Evolutionary conservation across 2,113 vertebrate genomes (phyloP).

Genomic region (Leucopsar rothschildi): DNA sequence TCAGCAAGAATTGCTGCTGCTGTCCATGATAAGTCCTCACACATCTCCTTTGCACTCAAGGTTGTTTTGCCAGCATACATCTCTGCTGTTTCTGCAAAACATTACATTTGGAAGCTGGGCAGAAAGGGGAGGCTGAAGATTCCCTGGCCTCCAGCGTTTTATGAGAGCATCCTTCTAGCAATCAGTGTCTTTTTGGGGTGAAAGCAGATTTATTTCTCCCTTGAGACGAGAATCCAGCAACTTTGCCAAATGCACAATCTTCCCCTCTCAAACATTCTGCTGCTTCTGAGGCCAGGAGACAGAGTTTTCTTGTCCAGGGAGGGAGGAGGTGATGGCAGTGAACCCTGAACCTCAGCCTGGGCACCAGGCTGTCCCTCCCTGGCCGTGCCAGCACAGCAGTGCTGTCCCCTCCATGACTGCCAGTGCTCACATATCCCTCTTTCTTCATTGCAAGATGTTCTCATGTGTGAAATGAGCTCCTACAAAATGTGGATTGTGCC

Average conservation of each 20-base stretch:
- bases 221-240: neutral
- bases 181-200: neutral
- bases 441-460: neutral
- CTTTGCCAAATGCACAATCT: neutral
- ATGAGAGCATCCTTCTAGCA: neutral
- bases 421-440: fast-evolving
- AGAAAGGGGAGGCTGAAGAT: neutral
- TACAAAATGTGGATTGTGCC: neutral
- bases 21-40: neutral
- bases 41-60: neutral
- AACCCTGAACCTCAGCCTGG: neutral
- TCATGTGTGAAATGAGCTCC: neutral
- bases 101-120: neutral
- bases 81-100: neutral
- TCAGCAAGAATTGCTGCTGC: neutral
- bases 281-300: neutral
- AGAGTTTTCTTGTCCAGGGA: neutral
- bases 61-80: neutral
- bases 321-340: neutral
- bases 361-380: neutral
- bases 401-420: fast-evolving
- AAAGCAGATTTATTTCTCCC: neutral
- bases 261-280: neutral
- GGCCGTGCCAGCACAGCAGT: neutral
- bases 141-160: neutral